phyloP scores from a whole-genome alignment of 2,113 vertebrate genomes.

The Aleadryas rufinucha region DNA sequence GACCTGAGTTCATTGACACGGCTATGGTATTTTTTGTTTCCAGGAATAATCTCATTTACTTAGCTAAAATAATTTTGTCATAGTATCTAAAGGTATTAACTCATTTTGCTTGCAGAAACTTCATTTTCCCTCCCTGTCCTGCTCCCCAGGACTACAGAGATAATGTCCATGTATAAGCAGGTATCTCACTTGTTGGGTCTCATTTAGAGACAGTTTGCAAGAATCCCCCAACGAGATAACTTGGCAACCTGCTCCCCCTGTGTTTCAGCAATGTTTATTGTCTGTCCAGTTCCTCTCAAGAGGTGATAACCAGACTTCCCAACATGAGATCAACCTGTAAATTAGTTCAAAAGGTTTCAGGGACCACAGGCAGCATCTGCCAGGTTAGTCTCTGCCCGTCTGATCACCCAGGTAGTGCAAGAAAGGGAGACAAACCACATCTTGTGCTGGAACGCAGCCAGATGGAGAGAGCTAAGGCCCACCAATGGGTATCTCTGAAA shows the following conservation, averaged over 20 bases:
- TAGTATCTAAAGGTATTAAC: background rate
- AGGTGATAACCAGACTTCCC: background rate
- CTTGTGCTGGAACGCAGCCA: background rate
- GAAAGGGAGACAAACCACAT: background rate
- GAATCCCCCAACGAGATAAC: background rate
- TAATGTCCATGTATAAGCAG: background rate
- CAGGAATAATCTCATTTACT: background rate
- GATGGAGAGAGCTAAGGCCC: background rate
- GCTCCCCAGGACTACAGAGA: background rate
- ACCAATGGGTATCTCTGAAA: background rate
- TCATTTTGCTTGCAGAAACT: background rate
- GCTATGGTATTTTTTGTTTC: background rate
- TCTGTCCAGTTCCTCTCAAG: background rate
- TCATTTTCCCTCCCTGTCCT: background rate
- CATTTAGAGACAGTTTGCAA: background rate
- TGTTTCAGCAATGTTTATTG: background rate
- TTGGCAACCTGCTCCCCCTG: background rate
- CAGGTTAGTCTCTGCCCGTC: background rate
- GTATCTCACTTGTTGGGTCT: background rate
- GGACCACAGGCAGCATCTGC: background rate
- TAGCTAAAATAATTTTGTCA: background rate
- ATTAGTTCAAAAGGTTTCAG: background rate
- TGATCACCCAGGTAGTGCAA: background rate
- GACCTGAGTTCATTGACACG: rapidly evolving
- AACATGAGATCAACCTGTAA: background rate